A percentile compares a stretch with the other conserved stretches of the same genome.
Conservation (phyloP, 2,888 invertebrate genomes). For the Clepsis dumicolana region DNA sequence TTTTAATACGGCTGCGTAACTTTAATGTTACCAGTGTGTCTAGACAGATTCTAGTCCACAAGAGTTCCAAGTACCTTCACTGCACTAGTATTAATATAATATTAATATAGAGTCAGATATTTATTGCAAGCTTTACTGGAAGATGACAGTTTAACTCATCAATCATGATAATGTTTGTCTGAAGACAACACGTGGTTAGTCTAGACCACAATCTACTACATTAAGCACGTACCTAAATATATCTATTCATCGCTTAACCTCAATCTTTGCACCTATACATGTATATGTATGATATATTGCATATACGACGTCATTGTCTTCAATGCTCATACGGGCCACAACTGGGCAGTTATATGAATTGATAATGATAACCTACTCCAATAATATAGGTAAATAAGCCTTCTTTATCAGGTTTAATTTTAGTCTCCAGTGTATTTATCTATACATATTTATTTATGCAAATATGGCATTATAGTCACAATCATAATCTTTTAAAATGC, state of each 20-base stretch:
- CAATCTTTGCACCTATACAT: background rate
- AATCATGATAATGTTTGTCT: constrained; percentile 38
- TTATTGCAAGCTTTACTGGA: background rate
- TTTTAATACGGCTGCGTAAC: background rate
- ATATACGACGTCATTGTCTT: background rate
- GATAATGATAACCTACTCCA: constrained; percentile 12
- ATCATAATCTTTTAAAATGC: background rate
- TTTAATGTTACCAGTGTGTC: constrained; percentile 20
- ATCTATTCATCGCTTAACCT: constrained; percentile 19
- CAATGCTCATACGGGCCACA: constrained; percentile 25
- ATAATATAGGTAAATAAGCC: constrained; percentile 15
- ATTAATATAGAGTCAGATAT: background rate
- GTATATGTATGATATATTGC: background rate
- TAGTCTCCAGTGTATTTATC: background rate
- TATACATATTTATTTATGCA: background rate
- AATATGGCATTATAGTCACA: background rate
- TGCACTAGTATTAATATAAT: constrained; percentile 10
- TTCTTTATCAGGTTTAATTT: background rate
- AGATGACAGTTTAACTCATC: constrained; percentile 44
- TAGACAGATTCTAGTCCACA: constrained; percentile 12
- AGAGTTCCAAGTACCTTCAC: background rate
- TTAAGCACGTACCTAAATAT: background rate
- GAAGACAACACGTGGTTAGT: background rate
- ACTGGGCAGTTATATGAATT: background rate
- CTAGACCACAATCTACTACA: constrained; percentile 5